phyloP scores from a whole-genome alignment of 2,888 invertebrate species.

The Dione vanillae region DNA sequence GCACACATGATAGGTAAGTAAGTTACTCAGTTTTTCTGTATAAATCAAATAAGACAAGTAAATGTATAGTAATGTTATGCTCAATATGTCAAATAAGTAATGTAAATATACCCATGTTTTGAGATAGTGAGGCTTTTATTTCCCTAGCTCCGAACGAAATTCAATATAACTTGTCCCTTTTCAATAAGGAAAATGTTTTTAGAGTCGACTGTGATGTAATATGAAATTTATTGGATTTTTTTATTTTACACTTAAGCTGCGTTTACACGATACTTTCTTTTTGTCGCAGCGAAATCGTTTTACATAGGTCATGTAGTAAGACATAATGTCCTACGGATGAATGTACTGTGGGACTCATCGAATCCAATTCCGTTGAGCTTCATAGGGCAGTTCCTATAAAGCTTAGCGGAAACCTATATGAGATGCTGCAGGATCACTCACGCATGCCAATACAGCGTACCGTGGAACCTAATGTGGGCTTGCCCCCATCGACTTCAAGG shows the following conservation, averaged over 20 bases:
- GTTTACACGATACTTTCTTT: too few relatives aligned
- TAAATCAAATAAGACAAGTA: slow-evolving; percentile 14
- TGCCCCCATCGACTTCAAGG: too few relatives aligned
- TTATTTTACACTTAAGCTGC: not conserved
- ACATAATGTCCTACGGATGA: too few relatives aligned
- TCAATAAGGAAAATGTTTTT: slow-evolving; percentile 24
- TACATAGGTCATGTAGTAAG: too few relatives aligned
- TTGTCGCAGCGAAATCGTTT: too few relatives aligned
- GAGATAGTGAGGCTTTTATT: slow-evolving; percentile 10
- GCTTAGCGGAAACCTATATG: too few relatives aligned
- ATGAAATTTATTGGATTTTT: slow-evolving; percentile 4
- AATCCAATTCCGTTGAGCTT: too few relatives aligned
- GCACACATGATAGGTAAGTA: not conserved
- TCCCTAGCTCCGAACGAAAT: slow-evolving; percentile 18
- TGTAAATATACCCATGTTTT: slow-evolving; percentile 21
- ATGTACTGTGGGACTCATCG: too few relatives aligned
- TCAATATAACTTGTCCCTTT: slow-evolving; percentile 21
- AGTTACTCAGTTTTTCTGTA: not conserved
- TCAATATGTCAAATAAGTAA: slow-evolving; percentile 17
- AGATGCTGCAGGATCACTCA: too few relatives aligned
- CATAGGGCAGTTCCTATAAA: too few relatives aligned
- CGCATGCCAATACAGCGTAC: too few relatives aligned
- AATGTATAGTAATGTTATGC: slow-evolving; percentile 22
- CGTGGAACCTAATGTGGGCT: too few relatives aligned
- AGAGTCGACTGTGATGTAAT: slow-evolving; percentile 9